Percentiles rank a stretch among this genome's conserved stretches.
These are phyloP conservation scores for Parasteatoda lunata DNA, from an alignment of 2,888 invertebrate genomes.

Conservation along the genomic window DNA sequence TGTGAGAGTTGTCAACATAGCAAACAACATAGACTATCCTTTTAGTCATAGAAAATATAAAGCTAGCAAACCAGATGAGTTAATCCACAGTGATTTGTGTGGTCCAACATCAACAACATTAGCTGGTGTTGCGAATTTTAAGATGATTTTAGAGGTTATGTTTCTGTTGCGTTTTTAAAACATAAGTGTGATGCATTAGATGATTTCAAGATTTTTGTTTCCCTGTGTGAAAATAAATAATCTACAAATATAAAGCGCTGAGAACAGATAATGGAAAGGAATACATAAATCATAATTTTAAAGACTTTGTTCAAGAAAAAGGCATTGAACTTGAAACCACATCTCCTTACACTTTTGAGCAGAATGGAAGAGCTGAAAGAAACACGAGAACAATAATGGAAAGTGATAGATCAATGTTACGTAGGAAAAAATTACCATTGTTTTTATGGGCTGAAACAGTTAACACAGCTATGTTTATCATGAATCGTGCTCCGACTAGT, in stretches of 20 bases:
- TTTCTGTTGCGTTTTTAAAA: constrained; percentile 40
- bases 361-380: not conserved
- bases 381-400: not conserved
- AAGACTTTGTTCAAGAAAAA: not conserved
- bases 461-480: not conserved
- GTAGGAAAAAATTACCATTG: not conserved
- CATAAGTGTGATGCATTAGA: constrained; percentile 19
- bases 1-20: not conserved
- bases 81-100: constrained; percentile 18
- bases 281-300: not conserved
- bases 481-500: not conserved
- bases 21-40: not conserved
- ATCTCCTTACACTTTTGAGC: not conserved
- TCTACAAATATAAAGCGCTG: not conserved
- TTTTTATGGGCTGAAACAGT: not conserved
- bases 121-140: constrained; percentile 24
- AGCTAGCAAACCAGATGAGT: not conserved
- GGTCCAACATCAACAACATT: constrained; percentile 23
- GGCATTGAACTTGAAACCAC: not conserved
- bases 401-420: not conserved
- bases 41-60: not conserved
- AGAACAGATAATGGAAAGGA: not conserved
- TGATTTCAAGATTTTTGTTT: not conserved
- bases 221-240: not conserved
- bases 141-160: constrained; percentile 26